Evolutionary conservation across 2,113 vertebrate species (phyloP), one percentile per base, ranked within the genome.

Genomic region (Centropus bengalensis): DNA sequence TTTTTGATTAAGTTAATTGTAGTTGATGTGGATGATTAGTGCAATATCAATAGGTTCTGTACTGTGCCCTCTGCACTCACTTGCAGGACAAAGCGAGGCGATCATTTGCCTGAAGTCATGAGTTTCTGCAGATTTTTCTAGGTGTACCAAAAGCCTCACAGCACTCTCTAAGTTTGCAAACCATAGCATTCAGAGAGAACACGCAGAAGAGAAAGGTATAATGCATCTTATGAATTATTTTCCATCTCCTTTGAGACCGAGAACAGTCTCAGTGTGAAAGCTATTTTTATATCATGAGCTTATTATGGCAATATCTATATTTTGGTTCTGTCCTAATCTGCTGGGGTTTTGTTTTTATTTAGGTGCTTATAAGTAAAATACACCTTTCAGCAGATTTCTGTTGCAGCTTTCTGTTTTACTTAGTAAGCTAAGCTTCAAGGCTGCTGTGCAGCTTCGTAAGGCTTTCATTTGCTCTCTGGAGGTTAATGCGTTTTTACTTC

Each of bases 341-440:
- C 68, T 74, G 24, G 27, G 47, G 36, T 5, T 26, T 86, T 93
- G 76, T 90, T 96, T 94, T 94, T 91, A 55, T 88, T 93, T 86
- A 86, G 95, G 83, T 91, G 75, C 47, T 81, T 90, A 1, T 49
- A 71, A 82, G 42, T 82, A 47, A 82, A 94, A 51, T 30, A 82
- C 33, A 28, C 81, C 58, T 92, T 93, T 78, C 83, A 93, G 79
- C 76, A 89, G 67, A 70, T 94, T 95, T 77, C 75, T 88, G 0
- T 88, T 89, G 70, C 52, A 88, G 71, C 67, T 89, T 86, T 89
- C 79, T 94, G 47, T 63, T 91, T 87, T 54, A n/a, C 33, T 86
- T 12, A 0, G 52, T 49, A 86, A 88, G 40, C 69, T 95, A 88
- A 96, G 86, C 90, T 5, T 2, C 76, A 78, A 86, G 82, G 85